Evolutionary conservation across 2,888 invertebrate species (phyloP).

Genomic region (Saturnia japonica): DNA sequence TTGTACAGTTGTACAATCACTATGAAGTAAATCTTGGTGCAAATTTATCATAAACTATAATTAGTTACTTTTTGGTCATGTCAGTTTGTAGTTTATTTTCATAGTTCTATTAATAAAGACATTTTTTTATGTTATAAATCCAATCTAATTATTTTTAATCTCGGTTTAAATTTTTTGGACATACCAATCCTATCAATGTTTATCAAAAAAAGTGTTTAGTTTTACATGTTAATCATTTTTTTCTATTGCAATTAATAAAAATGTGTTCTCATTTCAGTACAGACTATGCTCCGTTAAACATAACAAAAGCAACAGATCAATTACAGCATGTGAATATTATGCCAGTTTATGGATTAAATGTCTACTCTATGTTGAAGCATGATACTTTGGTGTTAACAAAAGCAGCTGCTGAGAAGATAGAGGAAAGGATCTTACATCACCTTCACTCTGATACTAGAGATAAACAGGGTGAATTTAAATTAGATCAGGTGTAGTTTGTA

Average conservation of each 20-base stretch:
- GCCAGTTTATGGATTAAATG: constrained; percentile 98
- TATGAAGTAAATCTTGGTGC: no score
- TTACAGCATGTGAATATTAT: constrained; percentile 95
- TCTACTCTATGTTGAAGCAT: constrained; percentile 98
- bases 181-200: background rate
- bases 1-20: no score
- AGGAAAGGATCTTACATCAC: constrained; percentile 87
- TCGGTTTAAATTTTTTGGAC: no score
- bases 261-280: constrained; percentile 73
- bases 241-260: constrained; percentile 5
- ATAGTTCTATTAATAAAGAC: no score
- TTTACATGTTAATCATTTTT: background rate
- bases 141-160: no score
- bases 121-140: no score
- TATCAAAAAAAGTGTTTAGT: background rate
- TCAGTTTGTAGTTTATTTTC: no score
- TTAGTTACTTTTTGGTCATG: no score
- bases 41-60: no score
- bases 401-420: constrained; percentile 91
- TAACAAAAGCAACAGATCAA: constrained; percentile 89
- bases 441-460: constrained; percentile 83
- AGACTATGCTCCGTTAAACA: constrained; percentile 94
- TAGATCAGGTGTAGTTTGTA: constrained; percentile 80
- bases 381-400: constrained; percentile 94
- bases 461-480: constrained; percentile 78